Conservation (phyloP, 2,113 vertebrate genomes). For the Corythaixoides concolor region DNA sequence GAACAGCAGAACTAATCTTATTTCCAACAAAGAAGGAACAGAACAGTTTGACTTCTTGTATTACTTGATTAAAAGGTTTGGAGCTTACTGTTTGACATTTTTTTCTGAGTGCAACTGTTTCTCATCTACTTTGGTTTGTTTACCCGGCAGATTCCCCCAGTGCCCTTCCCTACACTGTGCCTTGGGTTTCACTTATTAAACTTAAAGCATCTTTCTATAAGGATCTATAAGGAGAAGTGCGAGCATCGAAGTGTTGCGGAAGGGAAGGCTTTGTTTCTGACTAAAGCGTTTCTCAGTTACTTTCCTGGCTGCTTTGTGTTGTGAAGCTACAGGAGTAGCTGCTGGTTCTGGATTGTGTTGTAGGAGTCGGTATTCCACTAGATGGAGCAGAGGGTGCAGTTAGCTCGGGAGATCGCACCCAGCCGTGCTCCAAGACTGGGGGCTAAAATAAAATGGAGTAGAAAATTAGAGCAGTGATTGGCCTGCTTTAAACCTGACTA, state of each 20-base stretch:
- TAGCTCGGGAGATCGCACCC: neutral
- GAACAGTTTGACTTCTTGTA: neutral
- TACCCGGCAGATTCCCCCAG: neutral
- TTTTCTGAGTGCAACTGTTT: neutral
- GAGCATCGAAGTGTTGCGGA: neutral
- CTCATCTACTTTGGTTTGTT: neutral
- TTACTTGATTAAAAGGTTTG: neutral
- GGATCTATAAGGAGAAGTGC: neutral
- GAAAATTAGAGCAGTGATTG: neutral
- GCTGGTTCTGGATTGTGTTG: neutral
- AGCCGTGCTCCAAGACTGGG: neutral
- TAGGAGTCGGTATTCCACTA: slow-evolving; percentile 25
- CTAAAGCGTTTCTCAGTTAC: neutral
- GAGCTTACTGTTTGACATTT: neutral
- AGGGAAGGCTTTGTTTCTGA: neutral
- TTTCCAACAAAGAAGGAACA: neutral
- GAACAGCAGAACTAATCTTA: neutral
- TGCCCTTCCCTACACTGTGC: neutral
- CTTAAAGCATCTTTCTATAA: neutral
- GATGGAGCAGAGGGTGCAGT: slow-evolving; percentile 41
- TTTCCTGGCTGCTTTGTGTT: neutral
- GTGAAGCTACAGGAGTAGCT: neutral
- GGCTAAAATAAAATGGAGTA: neutral
- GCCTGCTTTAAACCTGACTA: neutral
- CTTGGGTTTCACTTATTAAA: neutral